Percentiles rank a stretch among this genome's conserved stretches.
These are phyloP conservation scores for Anas acuta DNA, from an alignment of 2,797 vertebrate species.

Conservation along the genomic window DNA sequence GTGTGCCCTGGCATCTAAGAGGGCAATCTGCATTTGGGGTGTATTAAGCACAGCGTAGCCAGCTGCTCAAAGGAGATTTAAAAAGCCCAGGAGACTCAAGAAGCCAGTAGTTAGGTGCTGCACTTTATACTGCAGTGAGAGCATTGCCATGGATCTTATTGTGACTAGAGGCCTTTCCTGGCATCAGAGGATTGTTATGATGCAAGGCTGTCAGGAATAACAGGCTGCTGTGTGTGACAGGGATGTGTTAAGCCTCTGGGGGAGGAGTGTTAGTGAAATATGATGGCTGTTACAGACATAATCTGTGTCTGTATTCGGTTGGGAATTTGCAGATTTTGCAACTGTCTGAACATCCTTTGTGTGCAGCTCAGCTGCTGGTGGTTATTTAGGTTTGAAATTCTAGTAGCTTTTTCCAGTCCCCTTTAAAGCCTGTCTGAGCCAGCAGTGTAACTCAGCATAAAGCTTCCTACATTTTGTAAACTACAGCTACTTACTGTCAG, in stretches of 20 bases:
- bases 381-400: not conserved
- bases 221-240: not conserved
- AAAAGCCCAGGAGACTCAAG: not conserved
- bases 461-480: conserved; percentile 17
- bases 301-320: not conserved
- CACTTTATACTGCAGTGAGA: not conserved
- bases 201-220: not conserved
- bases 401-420: not conserved
- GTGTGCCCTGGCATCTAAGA: too few species aligned
- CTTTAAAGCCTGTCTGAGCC: not conserved
- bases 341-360: not conserved
- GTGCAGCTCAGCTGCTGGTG: not conserved
- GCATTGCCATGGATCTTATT: not conserved
- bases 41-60: too few species aligned
- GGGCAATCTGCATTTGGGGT: too few species aligned
- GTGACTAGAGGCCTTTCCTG: not conserved
- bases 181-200: not conserved
- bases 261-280: not conserved
- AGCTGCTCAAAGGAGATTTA: too few species aligned
- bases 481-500: conserved; percentile 14
- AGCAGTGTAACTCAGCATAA: not conserved
- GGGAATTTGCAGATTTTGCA: not conserved
- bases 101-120: not conserved
- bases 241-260: not conserved
- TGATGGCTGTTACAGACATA: not conserved